Evolutionary conservation across 2,888 invertebrate genomes (phyloP).

Genomic region (Drosophila robusta): DNA sequence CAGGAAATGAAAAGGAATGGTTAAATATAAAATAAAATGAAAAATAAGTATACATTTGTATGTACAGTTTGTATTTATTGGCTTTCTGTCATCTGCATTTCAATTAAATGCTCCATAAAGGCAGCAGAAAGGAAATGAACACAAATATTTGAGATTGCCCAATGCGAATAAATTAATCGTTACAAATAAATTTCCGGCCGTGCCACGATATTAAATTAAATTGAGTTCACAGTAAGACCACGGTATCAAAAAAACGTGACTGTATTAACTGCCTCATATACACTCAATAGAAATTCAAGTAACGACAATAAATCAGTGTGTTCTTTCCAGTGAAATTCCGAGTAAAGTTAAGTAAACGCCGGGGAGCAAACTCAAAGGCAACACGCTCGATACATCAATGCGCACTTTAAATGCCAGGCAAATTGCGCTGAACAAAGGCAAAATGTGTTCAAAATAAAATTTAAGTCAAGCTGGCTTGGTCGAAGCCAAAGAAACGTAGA

Average conservation of each 20-base stretch:
- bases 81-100: conserved; percentile 20
- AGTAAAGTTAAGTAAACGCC: not conserved
- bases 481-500: conserved; percentile 4
- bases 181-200: conserved; percentile 17
- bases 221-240: conserved; percentile 23
- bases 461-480: conserved; percentile 6
- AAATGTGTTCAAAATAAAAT: conserved; percentile 20
- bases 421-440: conserved; percentile 34
- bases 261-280: conserved; percentile 19
- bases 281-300: conserved; percentile 1
- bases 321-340: conserved; percentile 4
- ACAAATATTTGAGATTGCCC: not conserved
- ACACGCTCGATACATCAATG: not conserved
- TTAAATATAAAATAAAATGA: too few species aligned
- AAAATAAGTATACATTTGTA: not conserved
- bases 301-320: conserved; percentile 26
- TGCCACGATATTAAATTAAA: conserved; percentile 25
- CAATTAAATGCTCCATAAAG: not conserved
- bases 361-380: conserved; percentile 7
- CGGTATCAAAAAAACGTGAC: conserved; percentile 38
- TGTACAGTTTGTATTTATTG: not conserved
- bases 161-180: conserved; percentile 26
- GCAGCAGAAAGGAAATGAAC: not conserved
- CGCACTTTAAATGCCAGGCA: conserved; percentile 32
- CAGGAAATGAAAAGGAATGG: not conserved